phyloP scores from a whole-genome alignment of 2,797 vertebrate species.

The Apodemus agrarius region DNA sequence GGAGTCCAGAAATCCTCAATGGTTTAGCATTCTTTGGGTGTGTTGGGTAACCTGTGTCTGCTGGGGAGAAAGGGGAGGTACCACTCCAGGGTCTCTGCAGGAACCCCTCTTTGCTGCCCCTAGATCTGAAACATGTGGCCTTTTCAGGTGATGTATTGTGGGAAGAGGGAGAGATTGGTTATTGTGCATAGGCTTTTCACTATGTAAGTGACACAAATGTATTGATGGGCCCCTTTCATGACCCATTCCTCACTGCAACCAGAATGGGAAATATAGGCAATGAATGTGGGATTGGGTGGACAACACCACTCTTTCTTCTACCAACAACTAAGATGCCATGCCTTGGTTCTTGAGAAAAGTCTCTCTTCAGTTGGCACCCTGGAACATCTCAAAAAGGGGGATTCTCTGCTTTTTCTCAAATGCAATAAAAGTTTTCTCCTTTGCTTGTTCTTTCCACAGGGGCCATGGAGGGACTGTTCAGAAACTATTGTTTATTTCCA shows the following conservation, averaged over 20 bases:
- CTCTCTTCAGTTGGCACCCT: background rate
- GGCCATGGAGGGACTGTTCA: background rate
- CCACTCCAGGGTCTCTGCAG: background rate
- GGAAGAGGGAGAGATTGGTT: background rate
- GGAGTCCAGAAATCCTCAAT: background rate
- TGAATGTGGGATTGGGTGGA: background rate
- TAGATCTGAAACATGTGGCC: background rate
- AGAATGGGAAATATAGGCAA: background rate
- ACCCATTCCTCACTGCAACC: background rate
- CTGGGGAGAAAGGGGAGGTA: background rate
- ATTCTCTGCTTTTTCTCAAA: background rate
- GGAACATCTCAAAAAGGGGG: background rate
- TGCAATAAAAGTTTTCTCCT: background rate
- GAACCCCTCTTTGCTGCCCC: background rate
- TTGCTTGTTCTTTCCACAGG: background rate
- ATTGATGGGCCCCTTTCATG: background rate
- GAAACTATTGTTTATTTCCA: slow-evolving; percentile 30
- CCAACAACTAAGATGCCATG: background rate
- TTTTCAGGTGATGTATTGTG: background rate
- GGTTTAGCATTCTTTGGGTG: background rate
- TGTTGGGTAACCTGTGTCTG: background rate
- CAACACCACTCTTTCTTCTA: background rate
- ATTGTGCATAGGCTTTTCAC: background rate
- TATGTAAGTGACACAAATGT: background rate
- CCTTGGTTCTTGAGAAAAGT: background rate